Base-by-base conservation (phyloP, 2,888 invertebrate genomes). In the Microplitis deprimator region DNA sequence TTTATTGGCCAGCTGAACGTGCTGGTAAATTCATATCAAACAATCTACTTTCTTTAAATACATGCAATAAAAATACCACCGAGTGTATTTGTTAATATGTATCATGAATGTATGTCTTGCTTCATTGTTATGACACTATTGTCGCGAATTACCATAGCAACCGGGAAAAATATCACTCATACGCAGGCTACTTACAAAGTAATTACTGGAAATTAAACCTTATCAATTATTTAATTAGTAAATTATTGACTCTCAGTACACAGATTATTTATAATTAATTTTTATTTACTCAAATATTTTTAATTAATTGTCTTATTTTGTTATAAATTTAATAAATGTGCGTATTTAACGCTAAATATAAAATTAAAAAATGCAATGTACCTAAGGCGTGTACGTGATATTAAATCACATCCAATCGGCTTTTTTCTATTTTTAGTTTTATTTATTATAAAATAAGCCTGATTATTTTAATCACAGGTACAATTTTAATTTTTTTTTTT, bases 281-380 rank as follows among this genome's bases (percentile, higher is more conserved):
- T 60, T 75, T 17, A 67, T 71, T 75, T 72, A 74, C 70, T 75
- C 71, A 79, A 80, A 81, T 78, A 79, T 78, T 68, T 39, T 76
- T 70, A 29, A 29, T 29, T 29, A 29, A 29, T 79, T 70, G 62
- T 40, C 77, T 77, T 75, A 65, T 68, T 76, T 68, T 73, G 16
- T 41, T 77, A 76, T 79, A 68, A 65, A 68, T 73, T 64, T 75
- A 75, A 71, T 67, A 68, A 71, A 64, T 64, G 73, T 80, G 79
- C 79, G 79, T 73, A 72, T 38, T 73, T 68, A 75, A 79, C 82
- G 80, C 81, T 77, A 78, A 78, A 82, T 82, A 82, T 81, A 82
- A 82, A 82, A 82, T 82, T 81, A 81, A 81, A 82, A 82, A 82
- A 82, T 81, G 78, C 77, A 79, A 77, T 81, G 79, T 78, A 78